These are phyloP conservation scores for Brotula barbata DNA, from an alignment of 2,797 vertebrate species.

Conservation along the genomic window DNA sequence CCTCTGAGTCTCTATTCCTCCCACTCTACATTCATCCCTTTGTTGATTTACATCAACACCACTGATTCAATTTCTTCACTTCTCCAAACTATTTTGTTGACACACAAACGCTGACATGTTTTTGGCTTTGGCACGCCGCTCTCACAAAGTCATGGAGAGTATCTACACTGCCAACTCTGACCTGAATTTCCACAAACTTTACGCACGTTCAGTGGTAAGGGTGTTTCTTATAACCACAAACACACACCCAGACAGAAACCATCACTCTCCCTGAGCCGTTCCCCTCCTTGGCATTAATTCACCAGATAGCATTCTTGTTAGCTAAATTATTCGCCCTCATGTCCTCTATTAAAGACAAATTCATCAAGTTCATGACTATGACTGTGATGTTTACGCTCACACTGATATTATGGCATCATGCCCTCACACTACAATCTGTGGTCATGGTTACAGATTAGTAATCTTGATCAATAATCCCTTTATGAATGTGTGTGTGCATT, in stretches of 20 bases:
- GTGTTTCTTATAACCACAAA: no score
- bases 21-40: slow-evolving; percentile 32
- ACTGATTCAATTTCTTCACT: slow-evolving; percentile 14
- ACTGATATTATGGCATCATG: slow-evolving; percentile 36
- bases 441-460: slow-evolving; percentile 56
- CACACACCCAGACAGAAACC: slow-evolving; percentile 19
- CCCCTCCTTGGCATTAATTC: slow-evolving; percentile 41
- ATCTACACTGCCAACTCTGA: no score
- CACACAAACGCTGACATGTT: slow-evolving; percentile 13
- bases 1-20: slow-evolving; percentile 15
- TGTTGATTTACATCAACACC: slow-evolving; percentile 50
- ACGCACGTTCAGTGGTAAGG: no score
- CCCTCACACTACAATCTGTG: slow-evolving; percentile 47
- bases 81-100: slow-evolving; percentile 23
- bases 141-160: slow-evolving; percentile 14
- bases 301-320: slow-evolving; percentile 16
- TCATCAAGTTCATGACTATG: slow-evolving; percentile 34
- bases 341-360: slow-evolving; percentile 37
- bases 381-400: slow-evolving; percentile 14
- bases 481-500: slow-evolving; percentile 25
- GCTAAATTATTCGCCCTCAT: slow-evolving; percentile 37
- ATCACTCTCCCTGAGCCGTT: slow-evolving; percentile 38
- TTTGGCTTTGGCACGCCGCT: slow-evolving; percentile 17
- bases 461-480: slow-evolving; percentile 48
- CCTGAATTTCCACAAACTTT: no score